A percentile compares a stretch with the other conserved stretches of the same genome.
Conservation (phyloP, 2,888 invertebrate species). For the Periphyllus acericola region DNA sequence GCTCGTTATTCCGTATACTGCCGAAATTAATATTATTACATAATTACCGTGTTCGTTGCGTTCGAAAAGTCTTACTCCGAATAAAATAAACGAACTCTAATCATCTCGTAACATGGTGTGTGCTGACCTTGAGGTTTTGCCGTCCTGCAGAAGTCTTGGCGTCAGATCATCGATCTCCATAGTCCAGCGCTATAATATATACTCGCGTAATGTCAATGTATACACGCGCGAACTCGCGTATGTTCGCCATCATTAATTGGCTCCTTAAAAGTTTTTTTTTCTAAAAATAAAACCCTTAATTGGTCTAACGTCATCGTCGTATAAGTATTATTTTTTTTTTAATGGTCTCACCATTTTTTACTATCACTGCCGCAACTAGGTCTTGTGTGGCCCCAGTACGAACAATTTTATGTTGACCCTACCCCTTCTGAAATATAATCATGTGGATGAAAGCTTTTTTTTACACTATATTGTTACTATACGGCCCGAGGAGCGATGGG, state of each 20-base stretch:
- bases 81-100: not conserved
- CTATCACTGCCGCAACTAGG: too few species aligned
- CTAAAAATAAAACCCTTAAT: slow-evolving; percentile 53
- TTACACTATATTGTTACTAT: too few species aligned
- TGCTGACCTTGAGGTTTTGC: slow-evolving; percentile 28
- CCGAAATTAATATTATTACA: not conserved
- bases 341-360: slow-evolving; percentile 38
- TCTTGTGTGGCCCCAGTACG: too few species aligned
- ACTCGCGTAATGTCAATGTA: slow-evolving; percentile 15
- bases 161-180: slow-evolving; percentile 40
- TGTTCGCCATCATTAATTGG: slow-evolving; percentile 33
- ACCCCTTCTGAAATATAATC: too few species aligned
- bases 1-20: not conserved
- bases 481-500: too few species aligned
- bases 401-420: too few species aligned
- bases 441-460: too few species aligned
- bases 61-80: not conserved
- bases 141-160: slow-evolving; percentile 26
- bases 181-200: slow-evolving; percentile 29
- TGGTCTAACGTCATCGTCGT: slow-evolving; percentile 34
- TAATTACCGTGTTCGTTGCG: not conserved
- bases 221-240: not conserved
- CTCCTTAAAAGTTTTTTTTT: slow-evolving; percentile 39
- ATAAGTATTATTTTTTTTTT: too few species aligned
- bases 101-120: not conserved